Conservation (phyloP, 2,797 vertebrate species). For the Anguilla anguilla region DNA sequence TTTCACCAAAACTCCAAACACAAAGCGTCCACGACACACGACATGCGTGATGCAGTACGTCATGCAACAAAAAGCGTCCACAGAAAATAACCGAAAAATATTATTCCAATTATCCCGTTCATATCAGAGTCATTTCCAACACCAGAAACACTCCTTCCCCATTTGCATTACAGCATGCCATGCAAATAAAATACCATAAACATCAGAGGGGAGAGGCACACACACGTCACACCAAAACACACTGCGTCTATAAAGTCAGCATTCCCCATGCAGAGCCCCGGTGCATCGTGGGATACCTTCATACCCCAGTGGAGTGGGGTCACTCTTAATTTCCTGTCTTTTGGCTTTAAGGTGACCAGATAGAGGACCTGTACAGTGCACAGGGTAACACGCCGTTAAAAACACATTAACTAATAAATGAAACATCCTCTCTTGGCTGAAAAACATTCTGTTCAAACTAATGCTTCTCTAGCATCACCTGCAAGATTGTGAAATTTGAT, state of each 20-base stretch:
- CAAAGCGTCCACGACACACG: neutral
- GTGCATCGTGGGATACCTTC: slow-evolving; percentile 78
- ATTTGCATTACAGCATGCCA: neutral
- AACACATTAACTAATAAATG: slow-evolving; percentile 5
- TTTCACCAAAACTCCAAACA: neutral
- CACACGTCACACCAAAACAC: neutral
- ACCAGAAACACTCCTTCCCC: neutral
- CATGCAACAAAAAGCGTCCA: neutral
- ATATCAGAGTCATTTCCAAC: neutral
- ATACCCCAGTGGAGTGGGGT: slow-evolving; percentile 88
- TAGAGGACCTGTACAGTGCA: slow-evolving; percentile 82
- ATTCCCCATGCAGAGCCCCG: neutral
- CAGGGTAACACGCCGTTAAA: slow-evolving; percentile 23
- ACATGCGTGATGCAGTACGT: neutral
- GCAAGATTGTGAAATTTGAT: slow-evolving; percentile 1
- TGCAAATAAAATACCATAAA: neutral
- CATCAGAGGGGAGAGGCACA: neutral
- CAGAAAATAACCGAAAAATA: neutral
- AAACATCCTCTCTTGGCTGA: neutral
- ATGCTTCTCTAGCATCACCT: neutral
- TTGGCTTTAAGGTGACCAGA: slow-evolving; percentile 87
- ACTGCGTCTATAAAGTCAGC: neutral
- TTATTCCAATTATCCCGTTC: neutral
- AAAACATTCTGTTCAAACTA: neutral
- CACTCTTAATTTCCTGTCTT: slow-evolving; percentile 93